Evolutionary conservation across 2,797 vertebrate genomes (phyloP).

Genomic region (Labeo calbasu): DNA sequence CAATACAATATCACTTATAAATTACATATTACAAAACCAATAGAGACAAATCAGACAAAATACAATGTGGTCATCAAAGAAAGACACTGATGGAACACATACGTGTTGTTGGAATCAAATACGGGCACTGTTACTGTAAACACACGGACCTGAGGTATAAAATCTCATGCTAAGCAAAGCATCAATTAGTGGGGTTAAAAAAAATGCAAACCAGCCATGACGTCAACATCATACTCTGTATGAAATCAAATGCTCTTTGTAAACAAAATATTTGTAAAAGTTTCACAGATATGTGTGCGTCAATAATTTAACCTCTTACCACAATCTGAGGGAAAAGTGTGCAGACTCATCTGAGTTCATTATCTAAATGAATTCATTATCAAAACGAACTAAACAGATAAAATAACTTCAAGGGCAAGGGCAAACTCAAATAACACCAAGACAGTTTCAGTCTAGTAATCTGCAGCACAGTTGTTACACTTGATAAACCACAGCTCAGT

Average conservation of each 20-base stretch:
- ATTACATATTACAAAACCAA: constrained; percentile 29
- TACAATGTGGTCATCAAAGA: neutral
- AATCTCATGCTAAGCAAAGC: neutral
- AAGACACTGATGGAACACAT: constrained; percentile 10
- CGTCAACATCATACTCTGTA: neutral
- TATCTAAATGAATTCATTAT: neutral
- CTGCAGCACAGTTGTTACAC: neutral
- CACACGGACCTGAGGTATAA: constrained; percentile 36
- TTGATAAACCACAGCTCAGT: neutral
- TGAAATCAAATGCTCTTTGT: constrained; percentile 19
- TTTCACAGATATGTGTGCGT: neutral
- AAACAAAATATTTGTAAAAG: neutral
- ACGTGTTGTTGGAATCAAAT: neutral
- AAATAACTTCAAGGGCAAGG: neutral
- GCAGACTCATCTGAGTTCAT: neutral
- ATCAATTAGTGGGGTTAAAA: neutral
- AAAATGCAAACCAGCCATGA: neutral
- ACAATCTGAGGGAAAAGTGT: neutral
- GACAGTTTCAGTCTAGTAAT: neutral
- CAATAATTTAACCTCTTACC: neutral
- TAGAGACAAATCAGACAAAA: neutral
- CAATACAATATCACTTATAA: constrained; percentile 41
- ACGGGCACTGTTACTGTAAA: neutral
- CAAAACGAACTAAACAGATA: neutral
- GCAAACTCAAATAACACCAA: neutral